Conservation (phyloP, 2,113 vertebrate species). For the Eleginops maclovinus region DNA sequence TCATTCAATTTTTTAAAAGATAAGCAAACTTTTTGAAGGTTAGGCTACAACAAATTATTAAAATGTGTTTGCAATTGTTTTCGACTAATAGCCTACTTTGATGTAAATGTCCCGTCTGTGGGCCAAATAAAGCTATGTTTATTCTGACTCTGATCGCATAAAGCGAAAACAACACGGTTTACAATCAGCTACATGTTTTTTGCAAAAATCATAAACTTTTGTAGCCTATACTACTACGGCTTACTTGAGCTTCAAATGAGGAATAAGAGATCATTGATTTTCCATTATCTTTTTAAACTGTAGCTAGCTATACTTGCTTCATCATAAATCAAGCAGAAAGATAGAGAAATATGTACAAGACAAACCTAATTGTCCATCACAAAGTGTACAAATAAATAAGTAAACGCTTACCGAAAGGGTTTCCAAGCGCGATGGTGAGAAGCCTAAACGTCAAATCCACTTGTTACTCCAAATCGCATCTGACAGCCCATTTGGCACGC, state of each 20-base stretch:
- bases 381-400: neutral
- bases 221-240: neutral
- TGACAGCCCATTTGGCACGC: slow-evolving; percentile 83
- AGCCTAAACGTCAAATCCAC: slow-evolving; percentile 68
- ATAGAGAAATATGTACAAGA: neutral
- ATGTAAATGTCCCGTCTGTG: too few relatives aligned
- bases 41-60: neutral
- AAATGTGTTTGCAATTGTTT: neutral
- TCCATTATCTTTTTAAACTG: too few relatives aligned
- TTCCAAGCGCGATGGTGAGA: slow-evolving; percentile 54
- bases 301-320: neutral
- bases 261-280: neutral
- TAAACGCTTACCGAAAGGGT: slow-evolving; percentile 72
- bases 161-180: too few relatives aligned
- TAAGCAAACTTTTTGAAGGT: neutral
- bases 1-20: neutral
- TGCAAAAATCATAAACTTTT: neutral
- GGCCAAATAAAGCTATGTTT: too few relatives aligned
- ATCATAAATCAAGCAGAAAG: neutral
- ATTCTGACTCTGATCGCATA: too few relatives aligned
- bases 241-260: neutral
- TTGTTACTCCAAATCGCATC: slow-evolving; percentile 77
- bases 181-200: neutral
- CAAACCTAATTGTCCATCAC: neutral
- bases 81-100: neutral